These are phyloP conservation scores for Cylas formicarius DNA, from an alignment of 1,140 invertebrate genomes.

Conservation along the genomic window DNA sequence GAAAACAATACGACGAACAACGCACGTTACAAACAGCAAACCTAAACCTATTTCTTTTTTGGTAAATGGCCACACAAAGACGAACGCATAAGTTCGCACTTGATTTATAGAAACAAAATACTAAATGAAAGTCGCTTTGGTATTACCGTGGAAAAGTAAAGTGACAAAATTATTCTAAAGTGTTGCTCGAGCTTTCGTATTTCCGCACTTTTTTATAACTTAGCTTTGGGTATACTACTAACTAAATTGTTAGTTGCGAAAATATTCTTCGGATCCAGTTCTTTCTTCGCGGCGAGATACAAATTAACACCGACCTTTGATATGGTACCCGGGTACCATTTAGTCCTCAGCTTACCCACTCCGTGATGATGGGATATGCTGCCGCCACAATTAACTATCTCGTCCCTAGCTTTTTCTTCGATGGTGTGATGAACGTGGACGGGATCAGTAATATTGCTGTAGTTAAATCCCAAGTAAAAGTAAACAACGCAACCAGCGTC, in stretches of 20 bases:
- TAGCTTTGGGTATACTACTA: conserved; percentile 19
- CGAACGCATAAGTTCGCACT: too few relatives aligned
- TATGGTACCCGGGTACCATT: conserved; percentile 73
- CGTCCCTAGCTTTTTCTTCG: conserved; percentile 77
- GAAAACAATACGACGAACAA: too few relatives aligned
- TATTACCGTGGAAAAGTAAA: too few relatives aligned
- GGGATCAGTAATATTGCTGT: conserved; percentile 59
- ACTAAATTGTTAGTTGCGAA: conserved; percentile 82
- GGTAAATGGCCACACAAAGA: too few relatives aligned
- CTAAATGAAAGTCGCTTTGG: too few relatives aligned
- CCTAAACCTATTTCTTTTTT: too few relatives aligned
- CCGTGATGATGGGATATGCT: conserved; percentile 96
- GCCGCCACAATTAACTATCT: conserved; percentile 85
- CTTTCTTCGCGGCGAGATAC: conserved; percentile 72
- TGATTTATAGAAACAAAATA: too few relatives aligned
- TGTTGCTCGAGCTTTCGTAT: too few relatives aligned
- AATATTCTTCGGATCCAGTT: conserved; percentile 89
- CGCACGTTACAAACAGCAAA: too few relatives aligned
- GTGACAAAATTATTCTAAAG: too few relatives aligned
- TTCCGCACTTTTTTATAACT: too few relatives aligned
- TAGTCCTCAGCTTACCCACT: conserved; percentile 84
- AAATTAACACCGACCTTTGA: conserved; percentile 67
- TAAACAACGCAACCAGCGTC: conserved; percentile 96
- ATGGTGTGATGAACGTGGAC: conserved; percentile 77
- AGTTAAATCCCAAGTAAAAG: conserved; percentile 95